Base-by-base conservation (phyloP, 2,888 invertebrate genomes). In the Synergus itoensis region DNA sequence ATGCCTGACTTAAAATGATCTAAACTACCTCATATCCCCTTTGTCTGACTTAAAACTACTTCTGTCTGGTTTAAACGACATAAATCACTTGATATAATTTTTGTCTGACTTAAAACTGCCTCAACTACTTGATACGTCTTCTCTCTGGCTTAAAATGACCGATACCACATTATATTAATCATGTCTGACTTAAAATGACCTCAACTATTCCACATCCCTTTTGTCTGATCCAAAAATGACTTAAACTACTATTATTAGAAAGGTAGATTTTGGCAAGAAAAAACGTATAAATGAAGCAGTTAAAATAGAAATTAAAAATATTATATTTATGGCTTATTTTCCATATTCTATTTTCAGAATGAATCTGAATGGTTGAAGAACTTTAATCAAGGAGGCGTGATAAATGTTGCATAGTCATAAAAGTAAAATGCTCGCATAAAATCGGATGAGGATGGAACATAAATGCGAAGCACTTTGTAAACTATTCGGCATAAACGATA, bases 151-250 rank as follows among this genome's bases (percentile, higher is more conserved):
- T 16, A 48, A 16, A 16, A 4, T 48, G 1, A 48, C 1, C 5
- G 5, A 14, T 11, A 16, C 5, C 5, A 14, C 16, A 5, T n/a
- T 5, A 7, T 16, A n/a, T 5, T 8, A 1, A 48, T n/a, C 8
- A 7, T n/a, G n/a, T 1, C 48, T 48, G n/a, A 48, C 48, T 7
- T 7, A 1, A 48, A 48, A 48, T n/a, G 0, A 8, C 7, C 9
- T n/a, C 0, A 2, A 8, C n/a, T 9, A 8, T 7, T n/a, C 0
- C 0, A 53, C 2, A n/a, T n/a, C 0, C n/a, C 8, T 53, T n/a
- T 4, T 53, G n/a, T 8, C 7, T 0, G 5, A n/a, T 1, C n/a
- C 0, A 7, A 7, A 53, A 8, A 0, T n/a, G 36, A 8, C 7
- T 53, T 53, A 1, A n/a, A 48, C n/a, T n/a, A n/a, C n/a, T n/a